Conservation (phyloP, 2,888 invertebrate species). For the Xestobium rufovillosum region DNA sequence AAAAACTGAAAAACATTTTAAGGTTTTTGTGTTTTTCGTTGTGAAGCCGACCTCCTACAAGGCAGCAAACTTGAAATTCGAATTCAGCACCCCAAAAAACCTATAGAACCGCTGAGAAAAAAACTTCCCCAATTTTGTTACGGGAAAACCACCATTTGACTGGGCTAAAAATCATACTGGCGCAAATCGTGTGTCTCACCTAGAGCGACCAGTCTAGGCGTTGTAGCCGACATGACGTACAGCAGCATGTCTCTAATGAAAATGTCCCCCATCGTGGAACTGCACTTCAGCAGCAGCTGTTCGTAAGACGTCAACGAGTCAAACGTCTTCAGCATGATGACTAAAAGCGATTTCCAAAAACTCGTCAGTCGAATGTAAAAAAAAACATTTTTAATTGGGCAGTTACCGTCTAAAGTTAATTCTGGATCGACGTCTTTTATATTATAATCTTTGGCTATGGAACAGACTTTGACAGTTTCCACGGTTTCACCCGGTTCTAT, state of each 20-base stretch:
- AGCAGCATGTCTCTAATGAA: constrained; percentile 54
- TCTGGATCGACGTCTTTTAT: constrained; percentile 49
- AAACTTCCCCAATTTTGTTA: too few species aligned
- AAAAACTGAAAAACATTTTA: too few species aligned
- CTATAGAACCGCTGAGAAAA: too few species aligned
- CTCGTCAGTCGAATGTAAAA: neutral
- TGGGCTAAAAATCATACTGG: too few species aligned
- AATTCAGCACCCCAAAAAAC: too few species aligned
- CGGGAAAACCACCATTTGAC: too few species aligned
- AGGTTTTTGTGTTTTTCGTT: too few species aligned
- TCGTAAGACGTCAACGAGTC: constrained; percentile 58
- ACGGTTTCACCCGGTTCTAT: too few species aligned
- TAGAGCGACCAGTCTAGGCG: constrained; percentile 45
- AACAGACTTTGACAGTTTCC: constrained; percentile 43
- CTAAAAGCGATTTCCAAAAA: constrained; percentile 40
- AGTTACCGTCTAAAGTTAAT: constrained; percentile 50
- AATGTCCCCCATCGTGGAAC: constrained; percentile 56
- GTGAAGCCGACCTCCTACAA: too few species aligned
- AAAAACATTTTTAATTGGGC: neutral
- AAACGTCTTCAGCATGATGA: constrained; percentile 54
- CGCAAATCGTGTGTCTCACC: too few species aligned
- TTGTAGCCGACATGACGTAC: constrained; percentile 47
- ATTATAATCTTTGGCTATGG: constrained; percentile 44
- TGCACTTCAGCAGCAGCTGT: constrained; percentile 57
- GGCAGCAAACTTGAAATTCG: too few species aligned